A percentile compares a stretch with the other conserved stretches of the same genome.
Conservation (phyloP, 2,113 vertebrate species). For the Poicephalus meyeri region DNA sequence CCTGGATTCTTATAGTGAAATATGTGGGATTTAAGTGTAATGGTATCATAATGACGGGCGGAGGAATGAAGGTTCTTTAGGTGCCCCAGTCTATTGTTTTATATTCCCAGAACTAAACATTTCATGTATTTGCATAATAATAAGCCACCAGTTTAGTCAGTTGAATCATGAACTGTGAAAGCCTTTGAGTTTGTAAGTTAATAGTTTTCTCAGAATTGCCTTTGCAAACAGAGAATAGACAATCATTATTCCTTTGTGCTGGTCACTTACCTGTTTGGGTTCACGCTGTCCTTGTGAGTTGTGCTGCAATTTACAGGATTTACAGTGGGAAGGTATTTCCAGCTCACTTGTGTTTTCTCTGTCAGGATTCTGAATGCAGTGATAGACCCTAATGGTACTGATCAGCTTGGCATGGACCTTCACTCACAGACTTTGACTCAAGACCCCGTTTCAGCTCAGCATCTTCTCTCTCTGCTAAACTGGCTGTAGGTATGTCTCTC, state of each 20-base stretch:
- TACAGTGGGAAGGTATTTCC: not conserved
- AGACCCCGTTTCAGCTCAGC: not conserved
- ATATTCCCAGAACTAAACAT: not conserved
- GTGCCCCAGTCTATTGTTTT: not conserved
- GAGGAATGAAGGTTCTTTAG: not conserved
- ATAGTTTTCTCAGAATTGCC: not conserved
- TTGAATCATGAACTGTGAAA: not conserved
- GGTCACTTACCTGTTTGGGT: not conserved
- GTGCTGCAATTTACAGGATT: not conserved
- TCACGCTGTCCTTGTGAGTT: not conserved
- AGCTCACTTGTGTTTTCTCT: not conserved
- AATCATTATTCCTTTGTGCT: not conserved
- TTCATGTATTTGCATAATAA: not conserved
- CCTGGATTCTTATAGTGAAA: not conserved
- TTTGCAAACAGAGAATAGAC: not conserved
- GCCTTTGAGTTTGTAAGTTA: slow-evolving; percentile 8
- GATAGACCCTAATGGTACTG: not conserved
- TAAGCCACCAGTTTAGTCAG: not conserved
- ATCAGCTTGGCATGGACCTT: not conserved
- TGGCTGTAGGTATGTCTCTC: not conserved
- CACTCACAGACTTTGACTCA: not conserved
- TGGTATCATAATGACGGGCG: not conserved
- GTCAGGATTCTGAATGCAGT: not conserved
- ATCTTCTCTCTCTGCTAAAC: not conserved
- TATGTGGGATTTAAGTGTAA: not conserved